Evolutionary conservation across 1,140 invertebrate species (phyloP).

Genomic region (Atta texana): DNA sequence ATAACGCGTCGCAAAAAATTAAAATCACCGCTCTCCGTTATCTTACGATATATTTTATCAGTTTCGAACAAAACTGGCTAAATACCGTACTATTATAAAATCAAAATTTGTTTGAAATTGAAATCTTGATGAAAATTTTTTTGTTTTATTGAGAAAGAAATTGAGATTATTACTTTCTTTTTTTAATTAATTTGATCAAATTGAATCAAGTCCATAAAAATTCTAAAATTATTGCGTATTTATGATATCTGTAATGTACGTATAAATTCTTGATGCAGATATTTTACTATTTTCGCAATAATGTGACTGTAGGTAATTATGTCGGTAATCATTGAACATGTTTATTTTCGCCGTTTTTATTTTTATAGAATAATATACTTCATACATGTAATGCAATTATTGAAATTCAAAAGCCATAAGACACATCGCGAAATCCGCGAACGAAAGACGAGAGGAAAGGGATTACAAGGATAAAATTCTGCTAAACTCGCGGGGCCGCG

Average conservation of each 20-base stretch:
- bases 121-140: not conserved
- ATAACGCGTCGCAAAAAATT: constrained; percentile 27
- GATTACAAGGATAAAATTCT: constrained; percentile 47
- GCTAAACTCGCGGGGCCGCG: constrained; percentile 1
- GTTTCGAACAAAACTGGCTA: not conserved
- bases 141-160: not conserved
- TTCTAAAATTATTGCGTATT: not conserved
- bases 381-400: not conserved
- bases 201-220: not conserved
- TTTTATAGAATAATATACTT: not conserved
- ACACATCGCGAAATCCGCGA: not conserved
- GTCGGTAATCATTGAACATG: not conserved
- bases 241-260: not conserved
- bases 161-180: not conserved
- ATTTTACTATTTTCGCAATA: not conserved
- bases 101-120: not conserved
- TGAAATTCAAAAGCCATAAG: constrained; percentile 13
- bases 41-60: constrained; percentile 18
- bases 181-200: not conserved
- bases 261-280: not conserved
- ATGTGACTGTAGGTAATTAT: not conserved
- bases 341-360: not conserved
- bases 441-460: not conserved
- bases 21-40: constrained; percentile 15
- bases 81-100: not conserved